Conservation (phyloP, 2,113 vertebrate genomes). For the Eretmochelys imbricata region DNA sequence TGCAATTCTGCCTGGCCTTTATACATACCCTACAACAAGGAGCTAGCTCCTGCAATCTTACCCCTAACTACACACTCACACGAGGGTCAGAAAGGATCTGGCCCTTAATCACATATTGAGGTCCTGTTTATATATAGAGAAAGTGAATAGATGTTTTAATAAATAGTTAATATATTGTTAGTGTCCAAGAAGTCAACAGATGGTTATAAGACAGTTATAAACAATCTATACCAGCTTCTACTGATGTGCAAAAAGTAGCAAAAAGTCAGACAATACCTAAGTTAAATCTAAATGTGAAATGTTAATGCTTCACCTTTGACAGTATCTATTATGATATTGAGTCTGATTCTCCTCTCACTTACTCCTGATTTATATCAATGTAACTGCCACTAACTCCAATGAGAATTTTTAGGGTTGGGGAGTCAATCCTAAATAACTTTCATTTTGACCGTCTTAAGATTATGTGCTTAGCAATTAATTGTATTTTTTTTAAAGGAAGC, state of each 20-base stretch:
- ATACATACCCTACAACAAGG: accelerated
- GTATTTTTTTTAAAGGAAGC: not conserved
- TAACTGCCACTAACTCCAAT: not conserved
- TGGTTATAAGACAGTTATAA: too few relatives aligned
- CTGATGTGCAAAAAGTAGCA: not conserved
- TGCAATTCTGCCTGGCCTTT: not conserved
- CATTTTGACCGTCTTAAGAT: not conserved
- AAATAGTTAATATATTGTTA: not conserved
- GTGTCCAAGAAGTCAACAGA: too few relatives aligned
- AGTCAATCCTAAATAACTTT: not conserved
- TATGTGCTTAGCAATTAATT: not conserved
- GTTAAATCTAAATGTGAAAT: not conserved
- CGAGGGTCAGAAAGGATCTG: too few relatives aligned
- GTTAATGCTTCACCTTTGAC: not conserved
- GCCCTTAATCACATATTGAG: too few relatives aligned
- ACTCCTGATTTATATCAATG: not conserved
- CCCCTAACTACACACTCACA: not conserved
- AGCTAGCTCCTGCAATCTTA: not conserved
- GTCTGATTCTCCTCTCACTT: accelerated
- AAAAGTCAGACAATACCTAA: not conserved
- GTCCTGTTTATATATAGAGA: not conserved
- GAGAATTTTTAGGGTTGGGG: not conserved
- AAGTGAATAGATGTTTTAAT: not conserved
- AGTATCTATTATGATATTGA: accelerated
- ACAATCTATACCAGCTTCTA: not conserved